Evolutionary conservation across 2,797 vertebrate species (phyloP), one percentile per base, ranked within the genome.

Genomic region (Crenichthys baileyi): DNA sequence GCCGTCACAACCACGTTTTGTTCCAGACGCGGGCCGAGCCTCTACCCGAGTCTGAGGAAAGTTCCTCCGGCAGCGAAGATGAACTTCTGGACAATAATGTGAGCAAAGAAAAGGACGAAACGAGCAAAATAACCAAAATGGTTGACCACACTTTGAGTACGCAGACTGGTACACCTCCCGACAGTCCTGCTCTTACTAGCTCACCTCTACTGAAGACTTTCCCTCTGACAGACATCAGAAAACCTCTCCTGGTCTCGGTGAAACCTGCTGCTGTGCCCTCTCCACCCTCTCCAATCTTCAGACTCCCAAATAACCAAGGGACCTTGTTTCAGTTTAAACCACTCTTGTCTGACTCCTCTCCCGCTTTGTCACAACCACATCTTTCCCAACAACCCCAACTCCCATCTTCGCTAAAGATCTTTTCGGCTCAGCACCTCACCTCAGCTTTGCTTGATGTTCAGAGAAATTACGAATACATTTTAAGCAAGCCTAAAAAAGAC

Each of bases 391-490:
- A n/a, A 8, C 56, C 65, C 46, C 18, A 80, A 0, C 80, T 91
- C 29, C 87, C 88, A 0, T 13, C 87, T 1, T 81, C 85, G 0
- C 81, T 92, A 0, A 61, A 82, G 44, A 26, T 94, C 1, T 93
- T 94, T 63, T 92, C 91, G 18, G 80, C 89, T 0, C 81, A 53
- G 61, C 72, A 8, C 79, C 93, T 95, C 76, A 94, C 91, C 1
- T 95, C 94, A 8, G 74, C 88, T 0, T 81, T 92, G 2, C 80
- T 95, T 1, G 46, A 93, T 1, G 94, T 95, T 22, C 72, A 85
- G 41, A 88, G 90, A 79, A 81, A 94, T 83, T 92, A 90, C 31
- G 31, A 87, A 0, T 94, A 90, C 46, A 88, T 92, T 86, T 79
- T 92, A 22, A 86, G 51, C n/a, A 87, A 90, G 26, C 7, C 77